Base-by-base conservation (phyloP, 2,888 invertebrate genomes). In the Drosophila flavopinicola region DNA sequence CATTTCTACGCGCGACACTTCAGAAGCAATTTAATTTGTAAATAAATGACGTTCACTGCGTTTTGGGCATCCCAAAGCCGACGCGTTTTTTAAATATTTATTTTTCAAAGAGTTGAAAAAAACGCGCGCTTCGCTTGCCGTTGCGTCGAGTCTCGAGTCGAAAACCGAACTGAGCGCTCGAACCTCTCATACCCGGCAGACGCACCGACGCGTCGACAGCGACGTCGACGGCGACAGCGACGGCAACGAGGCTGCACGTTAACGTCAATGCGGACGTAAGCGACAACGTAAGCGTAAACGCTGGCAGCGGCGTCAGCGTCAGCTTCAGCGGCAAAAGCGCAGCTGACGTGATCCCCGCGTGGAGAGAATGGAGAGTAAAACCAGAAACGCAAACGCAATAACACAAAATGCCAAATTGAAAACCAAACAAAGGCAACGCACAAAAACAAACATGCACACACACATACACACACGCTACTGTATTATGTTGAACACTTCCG, bases 81-180 rank as follows among this genome's bases (percentile, higher is more conserved):
- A 35, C 52, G 64, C 64, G 60, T 61, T 66, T 64, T 49, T 27
- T 27, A 59, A 54, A 41, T 41, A 51, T 60, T 45, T 64, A 54
- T 42, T 51, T 60, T 42, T 23, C 11, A 38, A 59, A 38, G 35
- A 45, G 47, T 64, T 66, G 5, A 48, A 65, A 48, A 65, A 60
- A 52, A 51, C 45, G 45, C 73, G 66, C 67, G 49, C 44, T 38
- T 47, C 42, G 10, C 32, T 41, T 13, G 52, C 37, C 65, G 56
- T 24, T 72, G 72, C 59, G 72, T 73, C 56, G 69, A 59, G 72
- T 59, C 65, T 78, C 74, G 77, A 74, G 76, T 69, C 86, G 54
- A 84, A 76, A 76, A 85, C 71, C 86, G 86, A 84, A 84, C 83
- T 84, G 51, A 84, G 59, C 59, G 51, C 58, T 52, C 63, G 53